A percentile compares a stretch with the other conserved stretches of the same genome.
Evolutionary conservation across 2,113 vertebrate genomes (phyloP).

Genomic region (Thinocorus orbignyianus): DNA sequence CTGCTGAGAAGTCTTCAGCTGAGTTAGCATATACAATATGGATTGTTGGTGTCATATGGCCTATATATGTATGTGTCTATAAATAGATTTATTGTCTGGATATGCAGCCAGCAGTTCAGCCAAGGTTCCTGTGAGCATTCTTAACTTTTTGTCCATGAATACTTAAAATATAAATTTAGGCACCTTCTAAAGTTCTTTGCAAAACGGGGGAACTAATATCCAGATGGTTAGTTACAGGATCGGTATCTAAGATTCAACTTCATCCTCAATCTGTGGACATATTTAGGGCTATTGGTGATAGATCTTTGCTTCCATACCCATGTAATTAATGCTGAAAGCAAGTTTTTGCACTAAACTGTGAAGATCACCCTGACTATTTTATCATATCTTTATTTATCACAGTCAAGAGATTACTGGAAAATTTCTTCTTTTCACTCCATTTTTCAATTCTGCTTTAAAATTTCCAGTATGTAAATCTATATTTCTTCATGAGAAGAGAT

Average conservation of each 20-base stretch:
- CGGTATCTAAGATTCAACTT: not conserved
- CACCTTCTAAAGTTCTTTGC: not conserved
- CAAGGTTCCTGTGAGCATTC: not conserved
- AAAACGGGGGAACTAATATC: slow-evolving; percentile 2
- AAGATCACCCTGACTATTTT: slow-evolving; percentile 10
- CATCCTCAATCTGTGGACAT: slow-evolving; percentile 20
- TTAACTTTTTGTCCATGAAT: not conserved
- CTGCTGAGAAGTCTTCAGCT: slow-evolving; percentile 54
- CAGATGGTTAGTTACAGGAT: slow-evolving; percentile 33
- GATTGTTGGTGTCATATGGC: slow-evolving; percentile 61
- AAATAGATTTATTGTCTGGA: slow-evolving; percentile 59
- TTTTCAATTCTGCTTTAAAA: not conserved
- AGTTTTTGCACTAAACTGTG: not conserved
- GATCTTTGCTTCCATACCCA: slow-evolving; percentile 11
- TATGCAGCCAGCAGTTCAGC: slow-evolving; percentile 5
- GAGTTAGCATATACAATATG: slow-evolving; percentile 61
- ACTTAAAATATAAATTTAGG: slow-evolving; percentile 7
- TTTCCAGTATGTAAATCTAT: not conserved
- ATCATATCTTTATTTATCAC: slow-evolving; percentile 25
- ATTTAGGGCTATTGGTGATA: slow-evolving; percentile 33
- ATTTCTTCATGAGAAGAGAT: not conserved
- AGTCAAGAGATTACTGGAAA: not conserved
- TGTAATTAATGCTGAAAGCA: not conserved
- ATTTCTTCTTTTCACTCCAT: not conserved
- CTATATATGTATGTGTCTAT: slow-evolving; percentile 50